Conservation (phyloP, 2,888 invertebrate species). For the Phoronis australis region DNA sequence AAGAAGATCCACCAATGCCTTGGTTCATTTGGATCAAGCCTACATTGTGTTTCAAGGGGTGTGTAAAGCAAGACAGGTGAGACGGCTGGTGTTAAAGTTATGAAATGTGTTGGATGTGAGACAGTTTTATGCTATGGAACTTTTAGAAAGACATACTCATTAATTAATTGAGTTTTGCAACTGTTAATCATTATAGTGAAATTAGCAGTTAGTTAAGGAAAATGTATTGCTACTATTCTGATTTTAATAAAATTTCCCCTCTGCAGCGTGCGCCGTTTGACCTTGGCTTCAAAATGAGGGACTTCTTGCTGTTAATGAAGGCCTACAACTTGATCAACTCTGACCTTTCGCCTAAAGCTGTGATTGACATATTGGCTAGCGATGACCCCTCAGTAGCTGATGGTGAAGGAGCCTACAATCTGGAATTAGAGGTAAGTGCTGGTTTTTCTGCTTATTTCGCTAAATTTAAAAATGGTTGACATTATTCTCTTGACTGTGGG, state of each 20-base stretch:
- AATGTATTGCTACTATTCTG: constrained; percentile 5
- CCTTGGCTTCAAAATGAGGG: no score
- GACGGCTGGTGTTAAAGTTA: constrained; percentile 2
- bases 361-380: constrained; percentile 38
- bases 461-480: no score
- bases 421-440: constrained; percentile 46
- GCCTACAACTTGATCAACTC: constrained; percentile 45
- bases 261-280: no score
- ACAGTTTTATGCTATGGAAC: background rate
- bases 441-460: constrained; percentile 2
- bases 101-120: background rate
- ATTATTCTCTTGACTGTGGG: no score
- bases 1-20: constrained; percentile 41
- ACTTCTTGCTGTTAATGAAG: no score
- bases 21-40: constrained; percentile 44
- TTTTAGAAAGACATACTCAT: background rate
- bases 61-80: constrained; percentile 33
- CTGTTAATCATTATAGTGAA: background rate
- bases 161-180: background rate
- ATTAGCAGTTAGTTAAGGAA: background rate
- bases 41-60: constrained; percentile 44
- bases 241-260: no score
- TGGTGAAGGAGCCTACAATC: constrained; percentile 43
- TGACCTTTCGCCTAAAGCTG: constrained; percentile 40
- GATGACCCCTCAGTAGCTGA: constrained; percentile 48